phyloP scores from a whole-genome alignment of 2,888 invertebrate species.

The Vannuccia rotundouncinata region DNA sequence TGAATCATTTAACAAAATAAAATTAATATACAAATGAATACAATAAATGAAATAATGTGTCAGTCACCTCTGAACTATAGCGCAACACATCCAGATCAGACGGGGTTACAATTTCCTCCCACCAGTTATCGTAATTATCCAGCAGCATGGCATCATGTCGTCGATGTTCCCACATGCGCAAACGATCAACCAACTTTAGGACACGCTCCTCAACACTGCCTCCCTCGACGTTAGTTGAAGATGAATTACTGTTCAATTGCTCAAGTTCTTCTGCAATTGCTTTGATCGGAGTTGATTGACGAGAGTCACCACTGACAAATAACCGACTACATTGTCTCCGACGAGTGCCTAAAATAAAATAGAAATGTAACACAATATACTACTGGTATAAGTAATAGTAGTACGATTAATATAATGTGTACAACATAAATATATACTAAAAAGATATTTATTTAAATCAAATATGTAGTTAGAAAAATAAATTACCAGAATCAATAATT shows the following conservation, averaged over 20 bases:
- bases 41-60: no score
- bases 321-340: background rate
- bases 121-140: conserved; percentile 27
- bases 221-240: background rate
- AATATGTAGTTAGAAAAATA: background rate
- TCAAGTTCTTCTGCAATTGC: conserved; percentile 34
- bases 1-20: no score
- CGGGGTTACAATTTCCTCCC: background rate
- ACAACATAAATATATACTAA: background rate
- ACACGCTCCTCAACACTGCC: conserved; percentile 33
- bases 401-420: background rate
- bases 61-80: background rate
- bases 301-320: background rate
- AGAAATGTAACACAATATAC: background rate
- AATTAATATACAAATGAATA: no score
- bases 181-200: conserved; percentile 31
- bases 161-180: conserved; percentile 25
- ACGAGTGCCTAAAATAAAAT: background rate
- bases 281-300: conserved; percentile 28
- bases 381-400: background rate
- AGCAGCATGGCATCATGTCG: conserved; percentile 35
- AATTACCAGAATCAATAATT: conserved; percentile 13
- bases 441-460: background rate
- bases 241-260: background rate
- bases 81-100: background rate